phyloP scores from a whole-genome alignment of 2,888 invertebrate species.

The Thalpophila matura region DNA sequence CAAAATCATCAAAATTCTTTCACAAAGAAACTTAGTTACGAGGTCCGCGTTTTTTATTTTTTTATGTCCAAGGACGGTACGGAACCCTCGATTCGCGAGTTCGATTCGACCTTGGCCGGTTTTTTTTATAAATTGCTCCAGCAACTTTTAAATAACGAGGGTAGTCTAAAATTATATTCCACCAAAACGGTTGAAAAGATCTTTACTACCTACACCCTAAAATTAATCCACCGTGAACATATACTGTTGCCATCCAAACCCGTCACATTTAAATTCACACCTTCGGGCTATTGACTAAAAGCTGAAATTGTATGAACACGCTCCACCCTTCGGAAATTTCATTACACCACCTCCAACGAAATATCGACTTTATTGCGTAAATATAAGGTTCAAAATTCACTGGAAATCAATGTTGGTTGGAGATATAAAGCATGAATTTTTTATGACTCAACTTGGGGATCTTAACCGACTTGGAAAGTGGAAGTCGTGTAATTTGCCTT shows the following conservation, averaged over 20 bases:
- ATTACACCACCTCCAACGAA: slow-evolving; percentile 12
- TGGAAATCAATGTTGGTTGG: slow-evolving; percentile 35
- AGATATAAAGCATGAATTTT: slow-evolving; percentile 67
- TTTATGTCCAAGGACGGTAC: too few species aligned
- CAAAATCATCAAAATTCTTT: too few species aligned
- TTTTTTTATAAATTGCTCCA: too few species aligned
- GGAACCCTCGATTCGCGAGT: too few species aligned
- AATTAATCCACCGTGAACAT: slow-evolving; percentile 43
- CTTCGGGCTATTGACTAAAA: slow-evolving; percentile 6
- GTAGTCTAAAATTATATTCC: slow-evolving; percentile 46
- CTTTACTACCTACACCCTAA: slow-evolving; percentile 33
- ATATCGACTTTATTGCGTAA: slow-evolving; percentile 18
- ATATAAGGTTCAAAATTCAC: slow-evolving; percentile 51
- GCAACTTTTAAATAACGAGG: slow-evolving; percentile 15
- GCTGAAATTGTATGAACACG: slow-evolving; percentile 35
- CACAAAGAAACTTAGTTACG: too few species aligned
- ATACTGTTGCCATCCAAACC: slow-evolving; percentile 21
- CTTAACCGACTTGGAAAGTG: slow-evolving; percentile 47
- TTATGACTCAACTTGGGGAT: slow-evolving; percentile 61
- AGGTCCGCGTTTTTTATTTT: too few species aligned
- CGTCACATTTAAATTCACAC: slow-evolving; percentile 33
- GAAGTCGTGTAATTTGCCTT: slow-evolving; percentile 51
- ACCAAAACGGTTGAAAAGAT: slow-evolving; percentile 12
- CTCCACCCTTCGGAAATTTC: slow-evolving; percentile 20
- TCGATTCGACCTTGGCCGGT: too few species aligned